Evolutionary conservation across 2,888 invertebrate species (phyloP).

Genomic region (Amphipoea lucens): DNA sequence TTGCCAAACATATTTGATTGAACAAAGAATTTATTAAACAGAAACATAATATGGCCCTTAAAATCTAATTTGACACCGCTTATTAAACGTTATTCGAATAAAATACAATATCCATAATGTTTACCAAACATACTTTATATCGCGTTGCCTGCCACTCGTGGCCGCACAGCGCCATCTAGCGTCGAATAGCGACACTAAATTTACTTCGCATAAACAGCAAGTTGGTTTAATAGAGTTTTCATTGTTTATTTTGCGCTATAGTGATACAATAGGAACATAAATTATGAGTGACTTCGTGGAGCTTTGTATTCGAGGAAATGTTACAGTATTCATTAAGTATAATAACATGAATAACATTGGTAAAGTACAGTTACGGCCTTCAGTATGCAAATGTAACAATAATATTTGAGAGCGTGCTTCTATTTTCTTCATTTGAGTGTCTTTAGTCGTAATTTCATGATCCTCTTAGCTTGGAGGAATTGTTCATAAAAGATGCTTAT

Average conservation of each 20-base stretch:
- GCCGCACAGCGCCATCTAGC: slow-evolving; percentile 63
- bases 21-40: slow-evolving; percentile 39
- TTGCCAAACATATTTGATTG: slow-evolving; percentile 17
- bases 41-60: slow-evolving; percentile 33
- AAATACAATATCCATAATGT: slow-evolving; percentile 7
- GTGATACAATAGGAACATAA: slow-evolving; percentile 57
- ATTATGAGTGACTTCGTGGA: slow-evolving; percentile 49
- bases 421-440: slow-evolving; percentile 25
- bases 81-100: slow-evolving; percentile 39
- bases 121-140: neutral
- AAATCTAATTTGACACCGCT: slow-evolving; percentile 48
- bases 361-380: slow-evolving; percentile 41
- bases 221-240: slow-evolving; percentile 19
- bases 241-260: slow-evolving; percentile 59
- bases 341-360: slow-evolving; percentile 51
- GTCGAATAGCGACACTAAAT: slow-evolving; percentile 58
- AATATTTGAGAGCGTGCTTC: slow-evolving; percentile 44
- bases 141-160: neutral
- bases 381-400: slow-evolving; percentile 54
- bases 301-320: slow-evolving; percentile 52
- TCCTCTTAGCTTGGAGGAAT: slow-evolving; percentile 21
- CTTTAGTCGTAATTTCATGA: slow-evolving; percentile 37
- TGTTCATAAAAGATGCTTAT: neutral
- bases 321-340: slow-evolving; percentile 43
- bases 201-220: slow-evolving; percentile 13